Conservation (phyloP, 2,888 invertebrate genomes). For the Ophion obscuratus region DNA sequence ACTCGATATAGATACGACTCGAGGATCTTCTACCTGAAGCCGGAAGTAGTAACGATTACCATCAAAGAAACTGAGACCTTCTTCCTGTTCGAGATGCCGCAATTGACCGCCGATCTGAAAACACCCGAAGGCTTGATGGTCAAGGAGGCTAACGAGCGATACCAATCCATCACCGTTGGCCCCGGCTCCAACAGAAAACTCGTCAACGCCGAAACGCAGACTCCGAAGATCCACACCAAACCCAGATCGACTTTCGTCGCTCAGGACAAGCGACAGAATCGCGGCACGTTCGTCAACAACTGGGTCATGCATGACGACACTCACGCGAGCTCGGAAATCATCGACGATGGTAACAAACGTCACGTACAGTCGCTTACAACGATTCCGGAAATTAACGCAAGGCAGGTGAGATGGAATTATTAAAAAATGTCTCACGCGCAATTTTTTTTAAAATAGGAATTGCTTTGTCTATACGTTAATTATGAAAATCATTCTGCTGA, state of each 20-base stretch:
- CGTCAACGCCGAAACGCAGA: constrained; percentile 89
- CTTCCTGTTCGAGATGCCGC: constrained; percentile 88
- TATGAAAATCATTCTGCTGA: too few relatives aligned
- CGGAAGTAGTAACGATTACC: constrained; percentile 87
- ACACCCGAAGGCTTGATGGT: constrained; percentile 86
- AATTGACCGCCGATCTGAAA: constrained; percentile 87
- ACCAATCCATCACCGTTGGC: constrained; percentile 88
- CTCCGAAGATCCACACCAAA: constrained; percentile 87
- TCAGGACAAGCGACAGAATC: constrained; percentile 85
- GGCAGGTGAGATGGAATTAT: constrained; percentile 9
- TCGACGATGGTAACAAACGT: constrained; percentile 78
- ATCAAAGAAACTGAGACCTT: constrained; percentile 89
- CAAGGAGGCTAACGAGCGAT: constrained; percentile 88
- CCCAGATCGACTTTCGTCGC: constrained; percentile 87
- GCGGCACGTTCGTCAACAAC: constrained; percentile 88
- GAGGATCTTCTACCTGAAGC: constrained; percentile 72
- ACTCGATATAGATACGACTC: constrained; percentile 61
- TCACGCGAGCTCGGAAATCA: constrained; percentile 83
- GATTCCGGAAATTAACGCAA: neutral
- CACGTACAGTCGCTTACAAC: neutral
- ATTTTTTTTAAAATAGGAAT: neutral
- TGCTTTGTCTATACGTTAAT: neutral
- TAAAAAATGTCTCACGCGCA: too few relatives aligned
- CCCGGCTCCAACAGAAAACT: constrained; percentile 89
- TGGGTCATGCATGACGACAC: constrained; percentile 94